Base-by-base conservation (phyloP, 2,888 invertebrate species). In the Auanema sp. region DNA sequence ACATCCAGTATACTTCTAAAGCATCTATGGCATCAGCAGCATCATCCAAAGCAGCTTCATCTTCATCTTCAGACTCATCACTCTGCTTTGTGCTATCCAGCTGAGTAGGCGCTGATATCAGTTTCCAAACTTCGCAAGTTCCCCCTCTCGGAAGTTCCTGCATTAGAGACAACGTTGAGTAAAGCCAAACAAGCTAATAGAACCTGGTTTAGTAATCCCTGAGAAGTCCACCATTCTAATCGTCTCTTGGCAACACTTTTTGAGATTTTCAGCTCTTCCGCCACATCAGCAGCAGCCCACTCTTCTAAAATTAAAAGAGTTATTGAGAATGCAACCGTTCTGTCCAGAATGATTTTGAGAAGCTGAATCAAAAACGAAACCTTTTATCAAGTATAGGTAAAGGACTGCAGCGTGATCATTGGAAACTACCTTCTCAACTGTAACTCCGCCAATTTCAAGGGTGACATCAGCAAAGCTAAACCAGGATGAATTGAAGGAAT, bases 1-100 rank as follows among this genome's bases (percentile, higher is more conserved):
- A 82, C 53, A 64, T 64, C 82, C 82, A 82, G 66, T 77, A 82
- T 55, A 77, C 76, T 66, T 82, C 82, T 24, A 82, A 68, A 10
- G 69, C 64, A 23, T 82, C 82, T 16, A 70, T 58, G 47, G 69
- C 68, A 43, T 66, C 69, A 11, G 61, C 57, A 18, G 59, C 65
- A 12, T 71, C 68, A 51, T 71, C 75, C 6, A 65, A 60, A 14
- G 62, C 64, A 41, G 64, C 59, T n/a, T 68, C 66, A n/a, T 72
- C 71, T 40, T 66, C 68, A n/a, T 64, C 64, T 12, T 68, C 65
- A 12, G 62, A 60, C 53, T 59, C 68, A 12, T 64, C 68, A 16
- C 58, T 54, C 18, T 58, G 54, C 18, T 33, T 25, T 14, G 44
- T 55, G 49, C 52, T 54, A 49, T 66, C 55, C 55, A 66, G 49